These are phyloP conservation scores for Ptyas mucosa DNA, from an alignment of 2,113 vertebrate species.

Conservation along the genomic window DNA sequence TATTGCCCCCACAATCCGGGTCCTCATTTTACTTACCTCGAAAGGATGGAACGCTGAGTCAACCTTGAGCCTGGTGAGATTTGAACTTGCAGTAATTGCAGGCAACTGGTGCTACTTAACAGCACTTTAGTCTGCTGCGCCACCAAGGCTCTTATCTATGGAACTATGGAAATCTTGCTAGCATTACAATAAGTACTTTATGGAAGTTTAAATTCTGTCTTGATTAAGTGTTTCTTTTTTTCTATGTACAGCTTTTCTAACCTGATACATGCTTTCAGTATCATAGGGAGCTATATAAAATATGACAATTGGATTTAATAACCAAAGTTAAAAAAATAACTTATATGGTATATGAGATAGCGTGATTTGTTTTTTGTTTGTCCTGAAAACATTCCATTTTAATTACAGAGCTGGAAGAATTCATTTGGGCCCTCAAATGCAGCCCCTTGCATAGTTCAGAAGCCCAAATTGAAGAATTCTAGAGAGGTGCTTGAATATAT, in stretches of 20 bases:
- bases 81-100: too few relatives aligned
- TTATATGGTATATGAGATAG: background rate
- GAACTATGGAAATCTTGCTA: background rate
- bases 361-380: background rate
- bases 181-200: background rate
- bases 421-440: background rate
- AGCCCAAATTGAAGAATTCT: background rate
- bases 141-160: too few relatives aligned
- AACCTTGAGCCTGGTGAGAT: too few relatives aligned
- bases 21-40: too few relatives aligned
- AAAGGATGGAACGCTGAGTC: too few relatives aligned
- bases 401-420: background rate
- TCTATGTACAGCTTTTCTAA: background rate
- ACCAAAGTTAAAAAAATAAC: background rate
- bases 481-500: background rate
- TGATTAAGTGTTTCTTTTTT: background rate
- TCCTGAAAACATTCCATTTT: background rate
- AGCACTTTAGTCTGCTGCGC: too few relatives aligned
- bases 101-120: too few relatives aligned
- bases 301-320: background rate
- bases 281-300: background rate
- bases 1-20: too few relatives aligned
- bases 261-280: background rate
- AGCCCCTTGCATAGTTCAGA: background rate
- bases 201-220: background rate